phyloP scores from a whole-genome alignment of 2,113 vertebrate species.

The Pseudonaja textilis region DNA sequence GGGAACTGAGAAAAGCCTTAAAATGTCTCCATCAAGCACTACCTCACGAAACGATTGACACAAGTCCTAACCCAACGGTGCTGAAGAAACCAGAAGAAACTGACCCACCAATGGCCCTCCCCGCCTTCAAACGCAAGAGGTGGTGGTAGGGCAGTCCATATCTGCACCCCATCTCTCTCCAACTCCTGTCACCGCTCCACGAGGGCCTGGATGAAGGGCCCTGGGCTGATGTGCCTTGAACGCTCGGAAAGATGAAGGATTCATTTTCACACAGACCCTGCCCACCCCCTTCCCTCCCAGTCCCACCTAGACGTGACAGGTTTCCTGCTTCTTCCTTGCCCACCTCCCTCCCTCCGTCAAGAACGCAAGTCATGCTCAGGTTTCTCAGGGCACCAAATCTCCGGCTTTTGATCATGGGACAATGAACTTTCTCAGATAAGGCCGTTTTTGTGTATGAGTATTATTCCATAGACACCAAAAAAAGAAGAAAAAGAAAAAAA shows the following conservation, averaged over 20 bases:
- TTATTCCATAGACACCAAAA: slow-evolving; percentile 54
- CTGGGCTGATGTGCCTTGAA: slow-evolving; percentile 10
- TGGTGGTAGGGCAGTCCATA: fast-evolving
- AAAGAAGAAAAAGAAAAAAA: slow-evolving; percentile 6
- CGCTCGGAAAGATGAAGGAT: slow-evolving; percentile 45
- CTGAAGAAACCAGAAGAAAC: not conserved
- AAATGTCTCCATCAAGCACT: slow-evolving; percentile 22
- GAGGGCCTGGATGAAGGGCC: slow-evolving; percentile 33
- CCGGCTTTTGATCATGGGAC: slow-evolving; percentile 48
- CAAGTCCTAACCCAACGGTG: slow-evolving; percentile 23
- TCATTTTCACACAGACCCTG: slow-evolving; percentile 40
- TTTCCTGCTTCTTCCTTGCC: slow-evolving; percentile 20
- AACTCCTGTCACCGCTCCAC: fast-evolving
- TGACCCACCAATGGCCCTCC: slow-evolving; percentile 22
- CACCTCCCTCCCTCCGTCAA: slow-evolving; percentile 41
- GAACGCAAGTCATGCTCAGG: slow-evolving; percentile 29
- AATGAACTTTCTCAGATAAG: slow-evolving; percentile 70
- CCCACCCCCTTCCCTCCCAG: slow-evolving; percentile 35
- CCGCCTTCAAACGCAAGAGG: not conserved
- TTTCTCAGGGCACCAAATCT: slow-evolving; percentile 40
- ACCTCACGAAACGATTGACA: not conserved
- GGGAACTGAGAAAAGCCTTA: not conserved
- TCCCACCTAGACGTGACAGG: not conserved
- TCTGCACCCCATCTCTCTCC: not conserved
- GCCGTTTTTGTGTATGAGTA: slow-evolving; percentile 70